Evolutionary conservation across 2,113 vertebrate species (phyloP), one percentile per base, ranked within the genome.

Genomic region (Elgaria multicarinata): DNA sequence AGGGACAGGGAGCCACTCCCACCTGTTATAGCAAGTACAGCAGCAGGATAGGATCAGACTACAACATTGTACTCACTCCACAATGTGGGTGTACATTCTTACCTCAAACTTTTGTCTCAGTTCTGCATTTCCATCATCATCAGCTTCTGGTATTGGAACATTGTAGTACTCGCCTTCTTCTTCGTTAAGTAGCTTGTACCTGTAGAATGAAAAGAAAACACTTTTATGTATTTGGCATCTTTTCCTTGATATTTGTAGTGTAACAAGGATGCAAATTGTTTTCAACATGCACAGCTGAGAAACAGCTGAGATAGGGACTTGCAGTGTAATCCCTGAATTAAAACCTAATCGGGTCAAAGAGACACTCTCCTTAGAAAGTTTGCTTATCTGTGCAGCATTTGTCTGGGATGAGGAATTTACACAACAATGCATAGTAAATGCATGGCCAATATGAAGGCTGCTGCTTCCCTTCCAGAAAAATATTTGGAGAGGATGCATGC

Each of bases 111-210:
- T 99, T 96, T 99, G 98, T 67, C 98, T 95, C 81, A 99, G 97
- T 89, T 99, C 99, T 93, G 97, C 83, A 86, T 99, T 98, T 69
- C 98, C 98, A 83, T 98, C 98, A 4, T 99, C 98, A 0, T 98
- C 98, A 39, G 98, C 98, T 92, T 99, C 98, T 0, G 98, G 98
- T 90, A 99, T 99, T 87, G 99, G 99, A 3, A 99, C 98, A 0
- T 99, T 99, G 93, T 99, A 99, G 95, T 99, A 99, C 94, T 99
- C 98, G 0, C 99, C 99, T 93, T 99, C 99, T 87, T 99, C 98
- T 88, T 99, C 98, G 93, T 98, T 99, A 86, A 99, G 97, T 95
- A 99, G 67, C 90, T 99, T 99, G 96, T 98, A 99, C 98, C 99
- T 99, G 94, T 10, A 18, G 88, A 36, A 82, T 9, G 83, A 36